Evolutionary conservation across 2,797 vertebrate species (phyloP), one percentile per base, ranked within the genome.

Genomic region (Heteromormyrus szaboi): DNA sequence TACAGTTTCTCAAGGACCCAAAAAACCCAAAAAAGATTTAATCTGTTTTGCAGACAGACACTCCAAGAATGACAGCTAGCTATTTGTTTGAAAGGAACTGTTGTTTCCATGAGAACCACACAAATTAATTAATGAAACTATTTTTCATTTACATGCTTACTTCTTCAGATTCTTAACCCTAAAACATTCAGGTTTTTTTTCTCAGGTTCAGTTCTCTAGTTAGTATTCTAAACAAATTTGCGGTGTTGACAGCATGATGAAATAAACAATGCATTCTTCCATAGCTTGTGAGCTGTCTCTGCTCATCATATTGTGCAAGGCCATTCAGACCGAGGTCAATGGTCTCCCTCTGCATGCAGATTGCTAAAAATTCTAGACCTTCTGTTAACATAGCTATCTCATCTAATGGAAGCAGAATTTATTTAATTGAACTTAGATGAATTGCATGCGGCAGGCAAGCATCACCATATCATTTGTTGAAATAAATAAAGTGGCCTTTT

Each of bases 221-320:
- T 84, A 25, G 19, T 3, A 84, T 51, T 84, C 46, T 84, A 68
- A 65, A 85, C 56, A 85, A 4, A 46, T 88, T 19, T 62, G 41
- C 41, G 48, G 25, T 29, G 25, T 46, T 25, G 56, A 85, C 81
- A 37, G 56, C 11, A 37, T 56, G 84, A 62, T 72, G 48, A 89
- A 85, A 89, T 22, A 65, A 85, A 50, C 44, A 65, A n/a, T 50
- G n/a, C 88, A 85, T 89, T 89, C 17, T 46, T 68, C 14, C 56
- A 48, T 56, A 59, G 54, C 14, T 41, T 59, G 51, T 12, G 19
- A 9, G 19, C 48, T 41, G n/a, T 88, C 88, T 85, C 14, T 14
- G 72, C 54, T 85, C 62, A 59, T 68, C 81, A 72, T 84, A 29
- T 89, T 46, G 79, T 85, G 83, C 59, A 86, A 89, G 83, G 53